Evolutionary conservation across 2,113 vertebrate genomes (phyloP).

Genomic region (Vulpes ferrilata): DNA sequence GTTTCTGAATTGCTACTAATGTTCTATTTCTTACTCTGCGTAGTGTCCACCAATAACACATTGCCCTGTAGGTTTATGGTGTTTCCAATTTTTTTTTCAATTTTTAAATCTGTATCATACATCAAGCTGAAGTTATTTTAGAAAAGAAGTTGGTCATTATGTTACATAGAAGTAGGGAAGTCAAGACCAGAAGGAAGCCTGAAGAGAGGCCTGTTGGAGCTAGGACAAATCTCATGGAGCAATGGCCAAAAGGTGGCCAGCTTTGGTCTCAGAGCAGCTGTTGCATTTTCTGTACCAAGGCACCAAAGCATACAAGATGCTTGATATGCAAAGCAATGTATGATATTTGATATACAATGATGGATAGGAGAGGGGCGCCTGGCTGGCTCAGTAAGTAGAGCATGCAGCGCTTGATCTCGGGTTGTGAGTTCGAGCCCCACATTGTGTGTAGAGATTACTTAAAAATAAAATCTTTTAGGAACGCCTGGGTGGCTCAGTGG

Average conservation of each 20-base stretch:
- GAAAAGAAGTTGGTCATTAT: neutral
- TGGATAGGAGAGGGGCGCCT: neutral
- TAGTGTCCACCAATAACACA: neutral
- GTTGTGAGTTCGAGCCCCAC: neutral
- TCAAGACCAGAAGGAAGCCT: neutral
- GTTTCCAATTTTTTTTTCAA: neutral
- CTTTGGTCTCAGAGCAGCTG: conserved; percentile 23
- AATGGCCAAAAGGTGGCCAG: neutral
- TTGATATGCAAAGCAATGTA: neutral
- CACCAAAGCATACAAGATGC: neutral
- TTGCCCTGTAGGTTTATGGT: neutral
- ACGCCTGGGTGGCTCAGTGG: too few species aligned
- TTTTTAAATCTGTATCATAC: neutral
- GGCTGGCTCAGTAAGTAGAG: neutral
- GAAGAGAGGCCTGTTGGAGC: neutral
- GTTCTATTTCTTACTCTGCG: neutral
- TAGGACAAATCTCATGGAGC: neutral
- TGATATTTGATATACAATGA: neutral
- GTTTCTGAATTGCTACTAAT: neutral
- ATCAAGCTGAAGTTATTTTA: neutral
- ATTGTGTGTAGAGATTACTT: neutral
- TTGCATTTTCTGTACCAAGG: conserved; percentile 43
- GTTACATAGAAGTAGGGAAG: neutral
- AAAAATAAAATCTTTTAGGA: neutral
- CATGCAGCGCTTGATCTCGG: neutral